Conservation (phyloP, 35 echinoderm and acorn worm species). For the Diadema setosum region DNA sequence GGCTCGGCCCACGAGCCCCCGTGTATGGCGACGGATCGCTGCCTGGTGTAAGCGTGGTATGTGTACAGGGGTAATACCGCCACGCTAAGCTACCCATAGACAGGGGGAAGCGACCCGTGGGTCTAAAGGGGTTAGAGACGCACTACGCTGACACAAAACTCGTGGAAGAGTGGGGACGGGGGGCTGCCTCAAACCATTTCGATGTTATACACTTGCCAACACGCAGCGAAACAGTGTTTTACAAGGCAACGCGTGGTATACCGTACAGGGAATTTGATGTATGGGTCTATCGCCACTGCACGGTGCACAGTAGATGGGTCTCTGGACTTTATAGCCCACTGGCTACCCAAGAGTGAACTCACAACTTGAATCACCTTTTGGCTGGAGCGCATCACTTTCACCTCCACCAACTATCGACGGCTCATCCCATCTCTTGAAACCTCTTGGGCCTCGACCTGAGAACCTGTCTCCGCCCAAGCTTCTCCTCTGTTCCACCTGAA, state of each 20-base stretch:
- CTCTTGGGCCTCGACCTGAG: too few species aligned
- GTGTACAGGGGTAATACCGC: neutral
- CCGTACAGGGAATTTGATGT: neutral
- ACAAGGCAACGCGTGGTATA: neutral
- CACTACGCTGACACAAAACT: neutral
- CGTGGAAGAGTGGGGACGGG: neutral
- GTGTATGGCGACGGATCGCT: neutral
- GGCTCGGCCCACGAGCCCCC: neutral
- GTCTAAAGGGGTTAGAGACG: neutral
- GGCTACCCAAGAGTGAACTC: neutral
- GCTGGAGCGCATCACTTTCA: neutral
- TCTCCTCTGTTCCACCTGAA: too few species aligned
- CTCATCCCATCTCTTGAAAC: too few species aligned
- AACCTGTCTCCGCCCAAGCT: too few species aligned
- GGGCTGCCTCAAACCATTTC: slow-evolving; percentile 12
- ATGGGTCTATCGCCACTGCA: neutral
- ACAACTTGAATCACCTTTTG: neutral
- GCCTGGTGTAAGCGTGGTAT: neutral
- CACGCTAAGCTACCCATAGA: neutral
- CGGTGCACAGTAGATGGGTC: neutral
- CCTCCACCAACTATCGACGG: neutral
- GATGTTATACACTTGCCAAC: slow-evolving; percentile 15
- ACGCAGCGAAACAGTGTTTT: slow-evolving; percentile 1
- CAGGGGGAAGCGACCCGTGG: slow-evolving; percentile 11
- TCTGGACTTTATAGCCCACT: slow-evolving; percentile 11